These are phyloP conservation scores for Peucedramus taeniatus DNA, from an alignment of 2,113 vertebrate species.

Conservation along the genomic window DNA sequence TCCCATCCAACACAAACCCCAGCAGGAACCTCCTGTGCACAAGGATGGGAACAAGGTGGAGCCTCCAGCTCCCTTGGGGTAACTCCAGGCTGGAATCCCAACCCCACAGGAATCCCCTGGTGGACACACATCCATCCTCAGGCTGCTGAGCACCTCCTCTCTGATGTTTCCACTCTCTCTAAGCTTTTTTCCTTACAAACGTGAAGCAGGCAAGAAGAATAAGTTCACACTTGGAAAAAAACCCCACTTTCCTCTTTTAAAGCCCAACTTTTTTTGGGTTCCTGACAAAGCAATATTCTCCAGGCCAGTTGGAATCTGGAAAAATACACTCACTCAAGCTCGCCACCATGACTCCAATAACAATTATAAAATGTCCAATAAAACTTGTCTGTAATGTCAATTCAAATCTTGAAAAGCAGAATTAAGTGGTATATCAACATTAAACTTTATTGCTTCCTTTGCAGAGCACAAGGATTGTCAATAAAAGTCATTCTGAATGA, in stretches of 20 bases:
- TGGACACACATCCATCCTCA: background rate
- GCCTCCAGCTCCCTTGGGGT: background rate
- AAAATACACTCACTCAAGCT: conserved; percentile 49
- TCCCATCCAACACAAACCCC: background rate
- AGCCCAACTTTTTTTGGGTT: conserved; percentile 3
- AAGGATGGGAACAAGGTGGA: rapidly evolving
- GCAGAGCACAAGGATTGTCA: conserved; percentile 68
- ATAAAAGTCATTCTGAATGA: conserved; percentile 73
- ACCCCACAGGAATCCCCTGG: background rate
- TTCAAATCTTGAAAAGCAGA: conserved; percentile 73
- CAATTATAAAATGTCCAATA: conserved; percentile 75
- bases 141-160: background rate
- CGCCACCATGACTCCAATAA: conserved; percentile 76
- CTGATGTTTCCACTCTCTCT: background rate
- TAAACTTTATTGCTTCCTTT: conserved; percentile 73
- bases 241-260: background rate
- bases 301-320: conserved; percentile 49
- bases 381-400: conserved; percentile 71
- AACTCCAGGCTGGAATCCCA: background rate
- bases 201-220: background rate
- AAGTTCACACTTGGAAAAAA: background rate
- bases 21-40: rapidly evolving
- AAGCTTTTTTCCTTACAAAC: background rate
- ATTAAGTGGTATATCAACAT: conserved; percentile 75
- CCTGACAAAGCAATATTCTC: conserved; percentile 56